Evolutionary conservation across 1,140 invertebrate genomes (phyloP).

Genomic region (Bemisia tabaci): DNA sequence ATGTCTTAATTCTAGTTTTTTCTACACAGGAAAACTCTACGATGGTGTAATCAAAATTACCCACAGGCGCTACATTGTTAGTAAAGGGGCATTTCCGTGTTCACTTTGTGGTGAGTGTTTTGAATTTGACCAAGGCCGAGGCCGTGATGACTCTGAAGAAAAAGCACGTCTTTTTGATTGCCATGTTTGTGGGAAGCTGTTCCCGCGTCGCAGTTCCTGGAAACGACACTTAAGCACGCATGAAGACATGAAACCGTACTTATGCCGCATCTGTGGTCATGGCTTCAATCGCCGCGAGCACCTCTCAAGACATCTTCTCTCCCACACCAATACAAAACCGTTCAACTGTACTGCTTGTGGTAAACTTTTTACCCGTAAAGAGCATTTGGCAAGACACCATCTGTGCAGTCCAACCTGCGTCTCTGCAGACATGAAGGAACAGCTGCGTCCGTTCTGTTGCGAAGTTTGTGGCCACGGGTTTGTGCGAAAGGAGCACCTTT

Average conservation of each 20-base stretch:
- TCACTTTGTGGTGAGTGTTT: slow-evolving; percentile 25
- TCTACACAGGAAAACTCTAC: neutral
- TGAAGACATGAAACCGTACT: slow-evolving; percentile 33
- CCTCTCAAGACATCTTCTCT: slow-evolving; percentile 14
- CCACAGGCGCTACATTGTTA: slow-evolving; percentile 23
- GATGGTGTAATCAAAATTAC: slow-evolving; percentile 14
- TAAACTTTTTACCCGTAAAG: slow-evolving; percentile 29
- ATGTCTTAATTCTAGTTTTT: neutral
- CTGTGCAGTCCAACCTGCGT: slow-evolving; percentile 23
- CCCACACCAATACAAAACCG: slow-evolving; percentile 20
- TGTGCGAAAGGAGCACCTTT: slow-evolving; percentile 22
- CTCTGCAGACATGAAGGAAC: slow-evolving; percentile 10
- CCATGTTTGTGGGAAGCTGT: slow-evolving; percentile 25
- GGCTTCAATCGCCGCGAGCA: slow-evolving; percentile 27
- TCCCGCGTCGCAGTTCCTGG: slow-evolving; percentile 24
- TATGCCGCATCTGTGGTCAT: slow-evolving; percentile 31
- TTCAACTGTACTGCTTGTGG: slow-evolving; percentile 27
- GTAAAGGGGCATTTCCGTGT: slow-evolving; percentile 25
- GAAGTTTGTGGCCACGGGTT: slow-evolving; percentile 24
- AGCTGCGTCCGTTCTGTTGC: slow-evolving; percentile 26
- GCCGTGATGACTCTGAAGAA: slow-evolving; percentile 17
- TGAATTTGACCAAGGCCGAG: slow-evolving; percentile 22
- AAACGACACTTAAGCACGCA: slow-evolving; percentile 26
- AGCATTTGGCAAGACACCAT: slow-evolving; percentile 24
- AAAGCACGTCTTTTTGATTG: slow-evolving; percentile 21